These are phyloP conservation scores for Latrodectus elegans DNA, from an alignment of 2,888 invertebrate genomes.

Conservation along the genomic window DNA sequence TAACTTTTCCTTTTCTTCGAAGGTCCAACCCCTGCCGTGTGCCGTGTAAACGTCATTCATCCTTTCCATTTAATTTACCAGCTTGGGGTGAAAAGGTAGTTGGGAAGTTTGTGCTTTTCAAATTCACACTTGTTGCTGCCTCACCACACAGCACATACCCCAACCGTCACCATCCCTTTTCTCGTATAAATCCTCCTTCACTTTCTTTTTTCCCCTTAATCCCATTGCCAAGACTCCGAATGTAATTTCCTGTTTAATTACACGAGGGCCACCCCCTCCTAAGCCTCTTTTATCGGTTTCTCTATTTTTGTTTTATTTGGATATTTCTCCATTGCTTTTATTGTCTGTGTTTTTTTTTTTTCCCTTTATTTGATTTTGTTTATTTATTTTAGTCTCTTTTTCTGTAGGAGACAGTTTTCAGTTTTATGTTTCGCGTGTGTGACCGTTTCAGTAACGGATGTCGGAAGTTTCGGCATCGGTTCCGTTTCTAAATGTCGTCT, in stretches of 20 bases:
- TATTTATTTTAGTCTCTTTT: slow-evolving; percentile 21
- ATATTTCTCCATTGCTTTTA: no score
- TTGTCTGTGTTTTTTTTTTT: neutral
- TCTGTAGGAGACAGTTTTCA: neutral
- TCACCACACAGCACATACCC: no score
- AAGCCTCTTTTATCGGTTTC: slow-evolving; percentile 64
- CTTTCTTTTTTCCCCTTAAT: slow-evolving; percentile 47
- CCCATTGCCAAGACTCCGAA: slow-evolving; percentile 59
- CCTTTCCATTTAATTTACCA: slow-evolving; percentile 31
- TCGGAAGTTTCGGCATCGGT: slow-evolving; percentile 22
- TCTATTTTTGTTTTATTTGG: slow-evolving; percentile 12
- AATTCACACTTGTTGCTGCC: slow-evolving; percentile 62
- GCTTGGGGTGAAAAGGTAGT: slow-evolving; percentile 27
- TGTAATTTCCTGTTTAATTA: slow-evolving; percentile 70
- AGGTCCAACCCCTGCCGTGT: neutral
- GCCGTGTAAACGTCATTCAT: slow-evolving; percentile 39
- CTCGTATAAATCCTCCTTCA: slow-evolving; percentile 52
- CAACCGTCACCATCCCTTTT: no score
- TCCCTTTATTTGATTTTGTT: slow-evolving; percentile 47
- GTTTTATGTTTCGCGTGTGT: neutral
- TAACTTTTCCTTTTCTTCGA: slow-evolving; percentile 26
- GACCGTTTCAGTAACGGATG: neutral
- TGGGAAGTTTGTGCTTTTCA: slow-evolving; percentile 17
- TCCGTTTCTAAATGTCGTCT: slow-evolving; percentile 45
- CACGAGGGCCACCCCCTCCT: slow-evolving; percentile 50